These are phyloP conservation scores for Corvus moneduloides DNA, from an alignment of 2,113 vertebrate genomes.

Conservation along the genomic window DNA sequence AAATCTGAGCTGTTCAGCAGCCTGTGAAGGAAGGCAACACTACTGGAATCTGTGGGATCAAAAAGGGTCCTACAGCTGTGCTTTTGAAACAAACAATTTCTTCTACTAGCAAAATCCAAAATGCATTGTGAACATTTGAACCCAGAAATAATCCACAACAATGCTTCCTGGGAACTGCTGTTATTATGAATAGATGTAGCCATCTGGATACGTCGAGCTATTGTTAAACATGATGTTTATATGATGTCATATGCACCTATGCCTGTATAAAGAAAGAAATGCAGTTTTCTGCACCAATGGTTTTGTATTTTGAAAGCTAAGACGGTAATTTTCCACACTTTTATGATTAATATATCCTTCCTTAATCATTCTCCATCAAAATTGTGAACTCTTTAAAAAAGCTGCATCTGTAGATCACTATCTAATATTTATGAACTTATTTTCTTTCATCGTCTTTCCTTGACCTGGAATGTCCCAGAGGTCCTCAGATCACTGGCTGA, in stretches of 20 bases:
- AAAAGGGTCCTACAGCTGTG: neutral
- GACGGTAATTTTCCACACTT: neutral
- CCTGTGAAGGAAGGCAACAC: neutral
- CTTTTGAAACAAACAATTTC: neutral
- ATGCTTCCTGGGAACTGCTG: neutral
- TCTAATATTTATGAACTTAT: neutral
- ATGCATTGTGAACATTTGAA: neutral
- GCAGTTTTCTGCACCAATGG: neutral
- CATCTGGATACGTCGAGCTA: neutral
- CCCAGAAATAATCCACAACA: neutral
- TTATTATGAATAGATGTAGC: neutral
- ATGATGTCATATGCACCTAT: neutral
- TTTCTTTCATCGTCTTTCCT: neutral
- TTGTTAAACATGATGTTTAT: conserved; percentile 25
- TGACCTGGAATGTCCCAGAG: neutral
- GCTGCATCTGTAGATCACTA: neutral
- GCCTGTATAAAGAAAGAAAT: neutral
- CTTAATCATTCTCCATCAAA: neutral
- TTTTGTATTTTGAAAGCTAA: conserved; percentile 1
- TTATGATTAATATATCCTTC: neutral
- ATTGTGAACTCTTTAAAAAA: neutral
- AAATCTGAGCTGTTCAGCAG: neutral
- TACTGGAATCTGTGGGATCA: neutral
- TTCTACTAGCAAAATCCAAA: neutral
- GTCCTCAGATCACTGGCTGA: neutral